Conservation (phyloP, 2,888 invertebrate genomes). For the Caenorhabditis becei region DNA sequence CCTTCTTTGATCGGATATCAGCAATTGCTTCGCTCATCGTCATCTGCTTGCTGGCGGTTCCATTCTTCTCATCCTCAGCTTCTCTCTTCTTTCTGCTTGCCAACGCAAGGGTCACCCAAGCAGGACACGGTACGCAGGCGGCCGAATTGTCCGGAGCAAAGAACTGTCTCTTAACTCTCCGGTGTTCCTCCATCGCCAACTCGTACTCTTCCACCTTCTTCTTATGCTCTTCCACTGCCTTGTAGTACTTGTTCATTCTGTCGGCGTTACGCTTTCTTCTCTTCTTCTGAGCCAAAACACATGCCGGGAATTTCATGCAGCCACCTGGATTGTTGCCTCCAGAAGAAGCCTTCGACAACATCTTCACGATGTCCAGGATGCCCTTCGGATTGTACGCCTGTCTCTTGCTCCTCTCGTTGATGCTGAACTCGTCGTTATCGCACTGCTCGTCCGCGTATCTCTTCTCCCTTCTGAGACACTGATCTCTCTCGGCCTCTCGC, state of each 20-base stretch:
- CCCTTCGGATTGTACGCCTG: constrained; percentile 77
- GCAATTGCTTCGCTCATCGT: constrained; percentile 70
- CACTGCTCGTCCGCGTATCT: constrained; percentile 64
- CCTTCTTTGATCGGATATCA: constrained; percentile 71
- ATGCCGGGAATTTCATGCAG: constrained; percentile 78
- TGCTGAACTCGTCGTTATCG: constrained; percentile 72
- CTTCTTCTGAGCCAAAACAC: constrained; percentile 75
- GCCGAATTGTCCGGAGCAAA: constrained; percentile 74
- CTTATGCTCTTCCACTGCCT: constrained; percentile 65
- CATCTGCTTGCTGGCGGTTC: constrained; percentile 46
- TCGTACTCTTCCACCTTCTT: constrained; percentile 61
- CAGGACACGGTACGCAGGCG: constrained; percentile 77
- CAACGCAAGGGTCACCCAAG: constrained; percentile 78
- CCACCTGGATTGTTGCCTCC: constrained; percentile 62
- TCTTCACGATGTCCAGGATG: constrained; percentile 75
- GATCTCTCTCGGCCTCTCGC: constrained; percentile 73
- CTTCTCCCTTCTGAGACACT: constrained; percentile 66
- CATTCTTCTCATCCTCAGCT: constrained; percentile 22
- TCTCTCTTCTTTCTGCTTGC: constrained; percentile 71
- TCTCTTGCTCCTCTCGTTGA: constrained; percentile 71
- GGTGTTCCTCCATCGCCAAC: constrained; percentile 65
- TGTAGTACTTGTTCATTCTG: constrained; percentile 69
- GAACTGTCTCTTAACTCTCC: constrained; percentile 76
- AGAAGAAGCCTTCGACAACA: constrained; percentile 66
- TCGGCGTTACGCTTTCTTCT: constrained; percentile 75